phyloP scores from a whole-genome alignment of 2,113 vertebrate species.

The Pitta sordida region DNA sequence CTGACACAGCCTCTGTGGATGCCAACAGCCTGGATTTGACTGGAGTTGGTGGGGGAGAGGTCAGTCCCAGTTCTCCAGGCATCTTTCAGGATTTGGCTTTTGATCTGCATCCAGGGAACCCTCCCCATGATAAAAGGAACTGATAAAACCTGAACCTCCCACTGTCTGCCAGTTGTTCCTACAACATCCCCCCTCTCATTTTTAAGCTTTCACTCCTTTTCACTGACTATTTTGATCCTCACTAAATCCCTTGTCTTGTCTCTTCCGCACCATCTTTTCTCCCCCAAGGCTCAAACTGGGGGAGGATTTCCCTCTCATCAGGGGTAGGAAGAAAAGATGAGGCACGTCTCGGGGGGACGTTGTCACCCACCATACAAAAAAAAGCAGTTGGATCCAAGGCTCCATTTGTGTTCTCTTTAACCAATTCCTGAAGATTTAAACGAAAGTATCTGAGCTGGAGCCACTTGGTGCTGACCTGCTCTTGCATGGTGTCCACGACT shows the following conservation, averaged over 20 bases:
- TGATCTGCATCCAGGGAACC: not conserved
- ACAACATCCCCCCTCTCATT: no score
- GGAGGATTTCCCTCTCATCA: no score
- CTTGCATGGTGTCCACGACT: not conserved
- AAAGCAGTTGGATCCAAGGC: not conserved
- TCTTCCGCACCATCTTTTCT: no score
- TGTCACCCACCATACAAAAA: not conserved
- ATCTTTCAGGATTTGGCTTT: not conserved
- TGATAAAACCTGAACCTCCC: not conserved
- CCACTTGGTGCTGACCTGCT: not conserved
- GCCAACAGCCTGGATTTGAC: not conserved
- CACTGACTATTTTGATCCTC: no score
- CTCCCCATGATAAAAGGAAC: not conserved
- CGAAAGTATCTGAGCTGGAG: not conserved
- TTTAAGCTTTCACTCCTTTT: no score
- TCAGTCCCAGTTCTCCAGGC: not conserved
- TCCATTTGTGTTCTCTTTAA: rapidly evolving
- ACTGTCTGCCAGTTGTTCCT: no score
- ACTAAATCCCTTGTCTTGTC: no score
- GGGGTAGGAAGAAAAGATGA: no score
- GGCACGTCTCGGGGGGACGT: not conserved
- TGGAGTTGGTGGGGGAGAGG: not conserved
- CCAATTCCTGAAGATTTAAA: not conserved
- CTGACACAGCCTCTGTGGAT: rapidly evolving
- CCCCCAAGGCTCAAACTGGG: no score